phyloP scores from a whole-genome alignment of 2,888 invertebrate genomes.

The Ectemnius cavifrons region DNA sequence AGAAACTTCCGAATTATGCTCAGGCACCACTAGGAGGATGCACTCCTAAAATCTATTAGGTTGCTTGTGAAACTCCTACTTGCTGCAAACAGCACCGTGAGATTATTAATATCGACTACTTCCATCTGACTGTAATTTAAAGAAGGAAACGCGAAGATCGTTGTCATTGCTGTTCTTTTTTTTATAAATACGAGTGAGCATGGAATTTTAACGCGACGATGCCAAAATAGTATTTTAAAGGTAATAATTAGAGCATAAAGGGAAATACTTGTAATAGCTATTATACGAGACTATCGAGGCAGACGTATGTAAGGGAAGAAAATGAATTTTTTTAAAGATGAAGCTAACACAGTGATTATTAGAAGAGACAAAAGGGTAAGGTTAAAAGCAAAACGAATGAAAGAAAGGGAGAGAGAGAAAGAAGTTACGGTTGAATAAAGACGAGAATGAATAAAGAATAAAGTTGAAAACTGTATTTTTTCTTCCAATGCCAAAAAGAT shows the following conservation, averaged over 20 bases:
- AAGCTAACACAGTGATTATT: conserved; percentile 12
- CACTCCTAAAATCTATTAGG: conserved; percentile 6
- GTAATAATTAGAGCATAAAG: conserved; percentile 73
- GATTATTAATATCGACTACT: conserved; percentile 26
- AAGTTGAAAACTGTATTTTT: conserved; percentile 75
- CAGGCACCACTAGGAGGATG: conserved; percentile 10
- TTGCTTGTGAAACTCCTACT: not conserved
- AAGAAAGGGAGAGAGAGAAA: conserved; percentile 42
- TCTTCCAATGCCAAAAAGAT: conserved; percentile 78
- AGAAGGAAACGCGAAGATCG: conserved; percentile 17
- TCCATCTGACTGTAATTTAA: conserved; percentile 32
- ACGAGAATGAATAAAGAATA: conserved; percentile 58
- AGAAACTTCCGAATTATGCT: conserved; percentile 22
- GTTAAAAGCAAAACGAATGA: conserved; percentile 29
- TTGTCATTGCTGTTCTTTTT: conserved; percentile 44
- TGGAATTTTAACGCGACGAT: conserved; percentile 67
- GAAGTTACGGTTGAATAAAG: conserved; percentile 53
- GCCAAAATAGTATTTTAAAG: conserved; percentile 77
- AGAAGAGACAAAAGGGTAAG: conserved; percentile 12
- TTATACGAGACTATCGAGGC: conserved; percentile 67
- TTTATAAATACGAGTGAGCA: conserved; percentile 29
- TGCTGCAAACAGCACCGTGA: conserved; percentile 14
- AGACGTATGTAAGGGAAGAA: conserved; percentile 64
- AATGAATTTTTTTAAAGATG: conserved; percentile 56
- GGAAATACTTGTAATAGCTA: conserved; percentile 69